phyloP scores from a whole-genome alignment of 2,888 invertebrate genomes.

The Tetrapedia diversipes region DNA sequence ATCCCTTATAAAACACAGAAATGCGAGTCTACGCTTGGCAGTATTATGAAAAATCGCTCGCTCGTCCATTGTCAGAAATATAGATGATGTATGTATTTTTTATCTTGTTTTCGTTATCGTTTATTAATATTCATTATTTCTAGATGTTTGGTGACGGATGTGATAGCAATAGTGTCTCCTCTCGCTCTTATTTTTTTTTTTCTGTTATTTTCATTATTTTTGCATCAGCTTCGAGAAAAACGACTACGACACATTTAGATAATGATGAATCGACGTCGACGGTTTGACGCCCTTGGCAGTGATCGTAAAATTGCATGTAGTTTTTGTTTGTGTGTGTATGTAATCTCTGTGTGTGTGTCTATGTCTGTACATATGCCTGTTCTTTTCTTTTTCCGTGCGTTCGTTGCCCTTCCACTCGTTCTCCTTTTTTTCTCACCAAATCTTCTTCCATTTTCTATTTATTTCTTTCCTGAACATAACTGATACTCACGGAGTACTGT shows the following conservation, averaged over 20 bases:
- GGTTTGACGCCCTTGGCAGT: conserved; percentile 81
- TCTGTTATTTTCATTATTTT: neutral
- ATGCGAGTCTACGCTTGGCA: conserved; percentile 79
- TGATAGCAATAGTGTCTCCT: neutral
- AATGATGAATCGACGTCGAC: conserved; percentile 77
- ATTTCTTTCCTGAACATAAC: neutral
- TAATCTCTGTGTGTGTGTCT: neutral
- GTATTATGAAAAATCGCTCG: conserved; percentile 79
- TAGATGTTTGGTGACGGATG: conserved; percentile 23
- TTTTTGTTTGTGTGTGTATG: conserved; percentile 39
- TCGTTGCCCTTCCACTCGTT: neutral
- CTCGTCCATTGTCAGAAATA: conserved; percentile 44
- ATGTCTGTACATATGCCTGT: neutral
- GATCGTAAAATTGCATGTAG: conserved; percentile 79
- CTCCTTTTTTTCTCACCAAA: neutral
- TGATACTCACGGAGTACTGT: conserved; percentile 20
- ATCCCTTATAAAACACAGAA: conserved; percentile 71
- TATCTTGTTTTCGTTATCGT: conserved; percentile 17
- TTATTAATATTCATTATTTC: conserved; percentile 28
- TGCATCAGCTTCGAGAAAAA: conserved; percentile 37
- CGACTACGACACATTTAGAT: conserved; percentile 63
- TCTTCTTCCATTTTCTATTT: conserved; percentile 3
- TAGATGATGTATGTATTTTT: conserved; percentile 31
- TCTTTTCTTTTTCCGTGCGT: neutral
- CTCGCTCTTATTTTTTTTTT: neutral